A percentile compares a stretch with the other conserved stretches of the same genome.
Conservation (phyloP, 2,888 invertebrate species). For the Scaptomyza reducta region DNA sequence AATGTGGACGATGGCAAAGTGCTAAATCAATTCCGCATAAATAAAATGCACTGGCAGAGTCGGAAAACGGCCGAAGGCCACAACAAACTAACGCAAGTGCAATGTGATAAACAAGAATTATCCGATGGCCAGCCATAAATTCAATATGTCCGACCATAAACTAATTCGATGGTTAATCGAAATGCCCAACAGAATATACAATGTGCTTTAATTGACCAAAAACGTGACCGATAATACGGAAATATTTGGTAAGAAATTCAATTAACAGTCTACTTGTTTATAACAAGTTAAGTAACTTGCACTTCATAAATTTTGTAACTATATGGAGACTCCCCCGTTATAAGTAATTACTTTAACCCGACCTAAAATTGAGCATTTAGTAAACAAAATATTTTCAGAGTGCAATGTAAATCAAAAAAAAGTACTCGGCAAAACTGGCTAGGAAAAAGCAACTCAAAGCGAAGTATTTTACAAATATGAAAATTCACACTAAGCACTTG, state of each 20-base stretch:
- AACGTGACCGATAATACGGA: too few relatives aligned
- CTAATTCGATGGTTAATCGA: constrained; percentile 15
- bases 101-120: constrained; percentile 22
- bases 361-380: not conserved
- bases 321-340: not conserved
- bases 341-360: not conserved
- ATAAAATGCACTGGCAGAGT: constrained; percentile 38
- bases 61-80: constrained; percentile 22
- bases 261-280: too few relatives aligned
- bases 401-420: constrained; percentile 25
- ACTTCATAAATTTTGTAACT: too few relatives aligned
- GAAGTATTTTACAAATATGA: constrained; percentile 31
- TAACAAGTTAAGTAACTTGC: too few relatives aligned
- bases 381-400: not conserved
- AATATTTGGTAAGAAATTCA: too few relatives aligned
- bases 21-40: constrained; percentile 61
- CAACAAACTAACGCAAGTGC: constrained; percentile 46
- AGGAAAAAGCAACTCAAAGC: constrained; percentile 12
- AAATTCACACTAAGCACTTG: constrained; percentile 35
- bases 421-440: not conserved
- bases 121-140: constrained; percentile 45
- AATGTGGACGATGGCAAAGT: constrained; percentile 31
- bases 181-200: constrained; percentile 11
- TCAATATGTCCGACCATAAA: constrained; percentile 6
- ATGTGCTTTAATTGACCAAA: not conserved